phyloP scores from a whole-genome alignment of 1,140 invertebrate species.

The Ceratosolen fusciceps region DNA sequence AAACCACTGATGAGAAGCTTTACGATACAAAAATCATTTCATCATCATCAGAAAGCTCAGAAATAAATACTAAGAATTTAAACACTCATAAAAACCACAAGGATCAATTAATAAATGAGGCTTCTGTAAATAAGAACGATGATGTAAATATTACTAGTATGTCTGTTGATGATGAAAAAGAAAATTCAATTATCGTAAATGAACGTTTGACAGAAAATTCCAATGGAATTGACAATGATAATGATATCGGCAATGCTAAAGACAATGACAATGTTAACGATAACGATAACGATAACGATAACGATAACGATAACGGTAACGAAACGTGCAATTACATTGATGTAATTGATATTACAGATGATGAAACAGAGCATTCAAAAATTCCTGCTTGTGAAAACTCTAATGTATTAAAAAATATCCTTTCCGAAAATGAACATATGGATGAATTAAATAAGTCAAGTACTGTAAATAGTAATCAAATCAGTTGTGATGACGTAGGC shows the following conservation, averaged over 20 bases:
- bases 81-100: neutral
- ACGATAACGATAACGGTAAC: neutral
- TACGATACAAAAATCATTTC: neutral
- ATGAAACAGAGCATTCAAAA: conserved; percentile 29
- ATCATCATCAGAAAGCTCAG: neutral
- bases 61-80: conserved; percentile 1
- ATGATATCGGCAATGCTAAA: neutral
- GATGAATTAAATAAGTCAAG: neutral
- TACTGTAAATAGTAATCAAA: conserved; percentile 2
- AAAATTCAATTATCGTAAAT: neutral
- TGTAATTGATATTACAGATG: conserved; percentile 24
- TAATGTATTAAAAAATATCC: conserved; percentile 5
- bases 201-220: neutral
- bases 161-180: neutral
- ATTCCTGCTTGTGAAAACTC: neutral
- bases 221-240: neutral
- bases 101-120: neutral
- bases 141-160: neutral
- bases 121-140: neutral
- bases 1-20: neutral
- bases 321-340: neutral
- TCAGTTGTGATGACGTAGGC: too few relatives aligned
- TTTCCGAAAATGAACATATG: neutral
- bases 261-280: neutral
- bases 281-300: neutral